A percentile compares a stretch with the other conserved stretches of the same genome.
Evolutionary conservation across 2,113 vertebrate species (phyloP).

Genomic region (Eleginops maclovinus): DNA sequence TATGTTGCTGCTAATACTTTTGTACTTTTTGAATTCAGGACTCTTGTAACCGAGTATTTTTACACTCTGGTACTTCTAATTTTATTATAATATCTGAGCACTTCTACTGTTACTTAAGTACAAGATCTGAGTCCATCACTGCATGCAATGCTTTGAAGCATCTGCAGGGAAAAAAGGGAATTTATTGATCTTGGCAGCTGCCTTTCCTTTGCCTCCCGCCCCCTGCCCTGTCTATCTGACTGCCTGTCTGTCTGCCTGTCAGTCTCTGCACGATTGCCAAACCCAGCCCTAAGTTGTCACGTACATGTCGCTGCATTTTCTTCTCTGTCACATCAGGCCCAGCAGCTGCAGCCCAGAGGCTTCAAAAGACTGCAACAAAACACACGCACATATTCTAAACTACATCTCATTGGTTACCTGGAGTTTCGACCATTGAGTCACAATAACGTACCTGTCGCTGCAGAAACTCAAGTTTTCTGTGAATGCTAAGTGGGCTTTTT

Average conservation of each 20-base stretch:
- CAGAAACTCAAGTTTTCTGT: not conserved
- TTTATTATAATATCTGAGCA: too few species aligned
- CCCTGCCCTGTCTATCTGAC: slow-evolving; percentile 1
- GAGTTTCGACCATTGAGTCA: slow-evolving; percentile 9
- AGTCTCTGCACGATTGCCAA: not conserved
- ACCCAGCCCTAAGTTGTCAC: slow-evolving; percentile 28
- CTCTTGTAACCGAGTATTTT: too few species aligned
- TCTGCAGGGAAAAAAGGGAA: slow-evolving; percentile 3
- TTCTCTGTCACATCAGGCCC: slow-evolving; percentile 26
- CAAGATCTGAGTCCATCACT: too few species aligned
- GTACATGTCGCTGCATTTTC: slow-evolving; percentile 23
- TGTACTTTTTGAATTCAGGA: too few species aligned
- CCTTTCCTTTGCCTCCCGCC: slow-evolving; percentile 5
- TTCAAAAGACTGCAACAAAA: not conserved
- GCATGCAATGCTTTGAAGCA: not conserved
- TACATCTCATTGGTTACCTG: not conserved
- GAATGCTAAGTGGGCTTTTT: not conserved
- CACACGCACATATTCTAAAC: not conserved
- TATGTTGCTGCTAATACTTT: too few species aligned
- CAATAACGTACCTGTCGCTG: not conserved
- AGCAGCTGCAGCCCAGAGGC: not conserved
- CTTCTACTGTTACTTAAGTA: too few species aligned
- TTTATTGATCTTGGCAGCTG: slow-evolving; percentile 31
- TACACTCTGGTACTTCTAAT: too few species aligned
- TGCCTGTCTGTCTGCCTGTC: not conserved